phyloP scores from a whole-genome alignment of 1,140 invertebrate genomes.

The Papilio glaucus region DNA sequence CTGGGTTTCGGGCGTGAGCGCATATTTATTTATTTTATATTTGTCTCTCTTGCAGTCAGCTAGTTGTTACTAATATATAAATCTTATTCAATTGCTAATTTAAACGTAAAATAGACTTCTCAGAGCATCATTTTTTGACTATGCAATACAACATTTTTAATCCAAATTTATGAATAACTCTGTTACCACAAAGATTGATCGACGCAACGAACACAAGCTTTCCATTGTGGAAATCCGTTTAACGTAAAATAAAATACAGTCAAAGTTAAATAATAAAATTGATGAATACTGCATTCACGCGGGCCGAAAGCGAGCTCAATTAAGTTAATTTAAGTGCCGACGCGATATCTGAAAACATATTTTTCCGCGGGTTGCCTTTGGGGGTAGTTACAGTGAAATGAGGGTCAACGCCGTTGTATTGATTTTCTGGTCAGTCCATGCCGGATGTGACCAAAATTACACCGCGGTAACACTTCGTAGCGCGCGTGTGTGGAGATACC shows the following conservation, averaged over 20 bases:
- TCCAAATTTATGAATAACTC: background rate
- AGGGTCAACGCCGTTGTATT: constrained; percentile 33
- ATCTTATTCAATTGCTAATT: no score
- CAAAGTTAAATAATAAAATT: constrained; percentile 6
- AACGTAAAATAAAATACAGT: background rate
- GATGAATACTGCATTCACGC: constrained; percentile 16
- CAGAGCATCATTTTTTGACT: no score
- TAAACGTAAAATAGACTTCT: no score
- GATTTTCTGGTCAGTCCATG: constrained; percentile 31
- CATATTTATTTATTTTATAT: no score
- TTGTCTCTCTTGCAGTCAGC: no score
- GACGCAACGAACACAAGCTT: constrained; percentile 9
- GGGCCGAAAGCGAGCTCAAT: background rate
- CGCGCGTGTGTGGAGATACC: constrained; percentile 11
- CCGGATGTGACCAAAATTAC: constrained; percentile 42
- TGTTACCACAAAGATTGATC: constrained; percentile 6
- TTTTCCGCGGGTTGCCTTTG: background rate
- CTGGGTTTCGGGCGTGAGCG: no score
- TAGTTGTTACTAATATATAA: no score
- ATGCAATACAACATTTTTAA: background rate
- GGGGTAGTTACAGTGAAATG: constrained; percentile 10
- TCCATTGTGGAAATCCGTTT: constrained; percentile 10
- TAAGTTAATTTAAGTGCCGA: constrained; percentile 16
- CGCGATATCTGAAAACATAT: constrained; percentile 8
- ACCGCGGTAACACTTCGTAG: constrained; percentile 1